These are phyloP conservation scores for Drosophila erecta DNA, from an alignment of 1,140 invertebrate species.

Conservation along the genomic window DNA sequence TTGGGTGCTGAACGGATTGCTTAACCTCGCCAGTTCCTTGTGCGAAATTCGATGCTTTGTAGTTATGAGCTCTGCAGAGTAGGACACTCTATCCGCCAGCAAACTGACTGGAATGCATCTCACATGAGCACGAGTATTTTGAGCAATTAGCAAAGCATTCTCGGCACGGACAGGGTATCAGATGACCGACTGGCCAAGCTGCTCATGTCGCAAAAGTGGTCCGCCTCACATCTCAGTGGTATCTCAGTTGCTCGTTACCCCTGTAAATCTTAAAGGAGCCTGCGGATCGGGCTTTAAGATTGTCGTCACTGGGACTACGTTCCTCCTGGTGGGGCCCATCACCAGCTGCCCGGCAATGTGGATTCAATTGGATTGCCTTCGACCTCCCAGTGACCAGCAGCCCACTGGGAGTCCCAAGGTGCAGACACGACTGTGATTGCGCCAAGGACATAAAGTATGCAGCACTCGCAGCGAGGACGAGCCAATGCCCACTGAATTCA, in stretches of 20 bases:
- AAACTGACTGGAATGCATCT: too few relatives aligned
- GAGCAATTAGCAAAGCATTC: too few relatives aligned
- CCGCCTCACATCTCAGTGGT: background rate
- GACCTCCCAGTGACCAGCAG: background rate
- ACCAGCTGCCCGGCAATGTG: slow-evolving; percentile 29
- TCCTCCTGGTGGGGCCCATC: slow-evolving; percentile 3
- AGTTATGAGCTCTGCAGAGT: too few relatives aligned
- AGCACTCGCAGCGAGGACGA: slow-evolving; percentile 41
- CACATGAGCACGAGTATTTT: too few relatives aligned
- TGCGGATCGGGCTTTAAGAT: slow-evolving; percentile 12
- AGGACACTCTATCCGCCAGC: too few relatives aligned
- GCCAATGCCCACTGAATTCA: slow-evolving; percentile 57
- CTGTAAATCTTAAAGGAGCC: background rate
- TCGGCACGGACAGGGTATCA: too few relatives aligned
- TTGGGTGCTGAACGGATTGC: too few relatives aligned
- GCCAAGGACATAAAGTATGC: slow-evolving; percentile 75
- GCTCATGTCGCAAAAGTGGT: fast-evolving
- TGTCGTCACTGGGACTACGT: background rate
- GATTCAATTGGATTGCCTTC: slow-evolving; percentile 43
- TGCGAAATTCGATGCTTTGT: too few relatives aligned
- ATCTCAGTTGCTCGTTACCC: too few relatives aligned
- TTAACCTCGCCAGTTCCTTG: too few relatives aligned
- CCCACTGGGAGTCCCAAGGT: slow-evolving; percentile 15
- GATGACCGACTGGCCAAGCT: background rate
- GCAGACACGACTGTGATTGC: slow-evolving; percentile 59